Conservation (phyloP, 2,113 vertebrate genomes). For the Prinia subflava region DNA sequence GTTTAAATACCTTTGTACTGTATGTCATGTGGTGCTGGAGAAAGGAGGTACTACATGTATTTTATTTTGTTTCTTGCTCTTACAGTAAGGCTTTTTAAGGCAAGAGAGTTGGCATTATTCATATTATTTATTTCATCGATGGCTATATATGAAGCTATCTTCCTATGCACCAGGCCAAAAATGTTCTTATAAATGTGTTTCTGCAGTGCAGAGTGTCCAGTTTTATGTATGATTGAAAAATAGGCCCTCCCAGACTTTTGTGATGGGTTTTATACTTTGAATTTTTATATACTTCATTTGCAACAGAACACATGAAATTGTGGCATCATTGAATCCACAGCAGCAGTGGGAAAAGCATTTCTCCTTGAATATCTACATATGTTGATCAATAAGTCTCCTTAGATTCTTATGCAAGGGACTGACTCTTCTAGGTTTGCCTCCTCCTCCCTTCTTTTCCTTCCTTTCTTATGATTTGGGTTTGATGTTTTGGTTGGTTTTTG, state of each 20-base stretch:
- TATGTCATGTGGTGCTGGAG: conserved; percentile 10
- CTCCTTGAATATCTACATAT: not conserved
- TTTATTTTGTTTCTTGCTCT: not conserved
- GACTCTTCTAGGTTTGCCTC: not conserved
- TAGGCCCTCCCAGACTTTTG: not conserved
- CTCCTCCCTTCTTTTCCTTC: not conserved
- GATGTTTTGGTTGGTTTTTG: not conserved
- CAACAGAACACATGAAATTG: not conserved
- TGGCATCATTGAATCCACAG: not conserved
- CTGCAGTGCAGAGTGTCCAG: not conserved
- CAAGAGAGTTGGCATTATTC: not conserved
- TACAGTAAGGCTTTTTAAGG: conserved; percentile 50
- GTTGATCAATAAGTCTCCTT: not conserved
- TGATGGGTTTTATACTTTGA: not conserved
- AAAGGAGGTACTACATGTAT: not conserved
- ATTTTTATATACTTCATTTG: not conserved
- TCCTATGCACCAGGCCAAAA: not conserved
- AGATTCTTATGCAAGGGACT: not conserved
- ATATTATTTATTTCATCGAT: not conserved
- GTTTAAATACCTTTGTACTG: conserved; percentile 63
- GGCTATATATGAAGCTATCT: not conserved
- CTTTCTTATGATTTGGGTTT: not conserved
- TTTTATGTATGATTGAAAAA: not conserved
- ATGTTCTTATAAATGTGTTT: not conserved
- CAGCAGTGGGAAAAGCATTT: not conserved